Evolutionary conservation across 2,797 vertebrate species (phyloP), one percentile per base, ranked within the genome.

Genomic region (Eremophila alpestris): DNA sequence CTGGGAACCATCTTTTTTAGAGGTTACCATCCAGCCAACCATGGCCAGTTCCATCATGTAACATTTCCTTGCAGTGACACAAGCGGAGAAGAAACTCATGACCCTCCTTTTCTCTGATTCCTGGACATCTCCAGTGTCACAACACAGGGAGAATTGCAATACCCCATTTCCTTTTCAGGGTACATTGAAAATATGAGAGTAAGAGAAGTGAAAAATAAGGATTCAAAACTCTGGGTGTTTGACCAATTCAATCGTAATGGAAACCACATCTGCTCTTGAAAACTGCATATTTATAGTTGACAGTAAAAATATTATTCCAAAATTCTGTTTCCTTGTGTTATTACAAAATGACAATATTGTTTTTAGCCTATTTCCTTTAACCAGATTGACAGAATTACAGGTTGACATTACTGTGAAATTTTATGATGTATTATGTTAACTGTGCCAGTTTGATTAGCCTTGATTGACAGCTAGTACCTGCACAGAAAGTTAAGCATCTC

Each of bases 361-460:
- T 97, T 97, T 97, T 96, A 97, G 95, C 95, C 95, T 88, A 82
- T 94, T 98, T 98, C 94, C 93, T 95, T 97, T 96, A 97, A 97
- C 96, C 96, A 98, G 97, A 98, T 74, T 98, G 98, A 98, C 97
- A 97, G 97, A 98, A 98, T 98, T 98, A 98, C 95, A 98, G 97
- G 97, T 97, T 98, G 98, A 98, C 98, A 97, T 97, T 97, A 97
- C 97, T 98, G 97, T 97, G 97, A 98, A 98, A 97, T 98, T 98
- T 97, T 97, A 97, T 97, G 97, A 98, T 97, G 95, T 97, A 98
- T 97, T 97, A 97, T 97, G 97, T 97, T 98, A 98, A 97, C 94
- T 90, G 90, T 96, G 97, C 97, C 95, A 97, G 96, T 98, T 98
- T 98, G 98, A 98, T 98, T 98, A 98, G 97, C 76, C 95, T 96